Percentiles rank a stretch among this genome's conserved stretches.
These are phyloP conservation scores for Gastracanthus pulcherrimus DNA, from an alignment of 2,888 invertebrate species.

Conservation along the genomic window DNA sequence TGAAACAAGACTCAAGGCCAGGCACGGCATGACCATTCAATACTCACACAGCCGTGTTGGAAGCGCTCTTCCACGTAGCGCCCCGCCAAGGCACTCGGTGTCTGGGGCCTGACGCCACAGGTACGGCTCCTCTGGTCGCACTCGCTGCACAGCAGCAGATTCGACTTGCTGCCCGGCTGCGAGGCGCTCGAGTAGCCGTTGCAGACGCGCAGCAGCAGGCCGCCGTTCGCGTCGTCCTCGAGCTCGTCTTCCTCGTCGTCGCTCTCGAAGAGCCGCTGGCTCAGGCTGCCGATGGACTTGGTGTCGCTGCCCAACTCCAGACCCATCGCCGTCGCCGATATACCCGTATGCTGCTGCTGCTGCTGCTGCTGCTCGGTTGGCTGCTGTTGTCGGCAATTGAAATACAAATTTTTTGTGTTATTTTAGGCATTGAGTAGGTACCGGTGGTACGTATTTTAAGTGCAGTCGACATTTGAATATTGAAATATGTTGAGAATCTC, in stretches of 20 bases:
- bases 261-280: conserved; percentile 74
- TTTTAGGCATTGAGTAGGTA: too few relatives aligned
- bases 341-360: conserved; percentile 30
- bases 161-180: conserved; percentile 75
- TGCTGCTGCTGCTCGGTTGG: conserved; percentile 17
- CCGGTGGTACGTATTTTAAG: too few relatives aligned
- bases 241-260: conserved; percentile 69
- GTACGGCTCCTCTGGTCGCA: conserved; percentile 71
- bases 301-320: conserved; percentile 67
- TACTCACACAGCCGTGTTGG: conserved; percentile 49
- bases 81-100: conserved; percentile 66
- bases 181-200: conserved; percentile 70
- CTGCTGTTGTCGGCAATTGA: background rate
- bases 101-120: conserved; percentile 71
- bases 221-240: conserved; percentile 57
- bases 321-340: conserved; percentile 51
- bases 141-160: conserved; percentile 73
- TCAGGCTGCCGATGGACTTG: conserved; percentile 74
- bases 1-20: background rate
- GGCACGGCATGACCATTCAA: too few relatives aligned
- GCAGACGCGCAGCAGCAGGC: conserved; percentile 63
- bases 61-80: conserved; percentile 67
- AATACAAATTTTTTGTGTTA: background rate
- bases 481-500: too few relatives aligned
- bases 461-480: too few relatives aligned